Evolutionary conservation across 2,888 invertebrate genomes (phyloP).

Genomic region (Pyralis farinalis): DNA sequence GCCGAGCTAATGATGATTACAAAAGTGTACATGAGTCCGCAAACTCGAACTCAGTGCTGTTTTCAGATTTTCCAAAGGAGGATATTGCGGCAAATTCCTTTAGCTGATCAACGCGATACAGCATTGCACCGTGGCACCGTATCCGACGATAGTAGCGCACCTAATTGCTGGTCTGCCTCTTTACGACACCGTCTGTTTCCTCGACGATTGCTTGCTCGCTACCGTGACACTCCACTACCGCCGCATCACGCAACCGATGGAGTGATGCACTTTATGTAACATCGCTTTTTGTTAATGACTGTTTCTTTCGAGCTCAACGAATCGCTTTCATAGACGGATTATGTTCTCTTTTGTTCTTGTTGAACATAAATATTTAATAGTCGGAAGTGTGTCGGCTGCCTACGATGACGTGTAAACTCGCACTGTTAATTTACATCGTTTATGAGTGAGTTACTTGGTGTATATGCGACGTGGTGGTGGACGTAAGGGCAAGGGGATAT

Average conservation of each 20-base stretch:
- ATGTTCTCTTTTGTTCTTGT: not conserved
- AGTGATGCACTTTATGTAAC: conserved; percentile 2
- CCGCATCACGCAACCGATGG: not conserved
- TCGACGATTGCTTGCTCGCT: not conserved
- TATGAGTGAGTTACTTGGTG: not conserved
- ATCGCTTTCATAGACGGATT: not conserved
- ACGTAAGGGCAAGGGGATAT: too few relatives aligned
- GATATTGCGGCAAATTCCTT: not conserved
- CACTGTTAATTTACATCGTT: not conserved
- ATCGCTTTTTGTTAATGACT: not conserved
- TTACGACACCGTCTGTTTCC: not conserved
- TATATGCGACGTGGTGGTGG: not conserved
- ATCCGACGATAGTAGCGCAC: not conserved
- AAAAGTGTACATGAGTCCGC: too few relatives aligned
- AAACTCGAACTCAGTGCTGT: too few relatives aligned
- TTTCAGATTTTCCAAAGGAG: not conserved
- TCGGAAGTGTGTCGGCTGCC: not conserved
- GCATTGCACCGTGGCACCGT: not conserved
- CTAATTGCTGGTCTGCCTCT: not conserved
- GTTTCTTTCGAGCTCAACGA: not conserved
- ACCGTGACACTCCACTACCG: not conserved
- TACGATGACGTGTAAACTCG: not conserved
- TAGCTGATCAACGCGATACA: not conserved
- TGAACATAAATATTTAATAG: not conserved
- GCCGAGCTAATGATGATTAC: too few relatives aligned